Evolutionary conservation across 2,797 vertebrate species (phyloP), one percentile per base, ranked within the genome.

Genomic region (Threskiornis aethiopicus): DNA sequence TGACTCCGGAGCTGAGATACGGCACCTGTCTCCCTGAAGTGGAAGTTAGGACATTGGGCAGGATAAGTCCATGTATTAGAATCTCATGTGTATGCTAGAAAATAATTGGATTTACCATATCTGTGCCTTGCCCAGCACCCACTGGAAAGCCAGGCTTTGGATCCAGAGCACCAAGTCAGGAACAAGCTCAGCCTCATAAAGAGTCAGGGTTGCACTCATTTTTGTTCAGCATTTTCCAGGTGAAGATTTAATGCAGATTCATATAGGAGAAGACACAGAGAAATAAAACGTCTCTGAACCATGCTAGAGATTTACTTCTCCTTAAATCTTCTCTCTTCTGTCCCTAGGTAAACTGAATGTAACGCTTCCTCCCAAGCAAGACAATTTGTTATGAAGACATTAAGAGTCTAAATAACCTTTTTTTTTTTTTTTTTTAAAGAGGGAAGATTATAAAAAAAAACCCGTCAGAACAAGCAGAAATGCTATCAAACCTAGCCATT

Each of bases 141-240:
- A 1, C n/a, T 73, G 24, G 41, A 67, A 90, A 69, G 15, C 46
- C 31, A 57, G 77, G 13, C 11, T 66, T 71, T 73, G 9, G 24
- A 70, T 58, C 12, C 21, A 84, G 69, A 84, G 16, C 41, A 81
- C 14, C 49, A 69, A 90, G 15, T 3, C 39, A 51, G 28, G n/a
- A 80, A 11, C 5, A 42, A 52, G 28, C 69, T 42, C 35, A 35
- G 21, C 22, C 84, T 61, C 41, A 39, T 37, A 59, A 78, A 49
- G 37, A 24, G 15, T 31, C 0, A 0, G 4, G 6, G 3, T 24
- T 67, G 20, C 37, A 71, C 10, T 46, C 31, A 19, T 78, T 75
- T 61, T 55, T 82, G 16, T 72, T 82, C 46, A 69, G 8, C 2
- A 3, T 87, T 89, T 89, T 84, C 33, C 29, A 39, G 26, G 29